These are phyloP conservation scores for Plagiodera versicolora DNA, from an alignment of 2,888 invertebrate species.

Conservation along the genomic window DNA sequence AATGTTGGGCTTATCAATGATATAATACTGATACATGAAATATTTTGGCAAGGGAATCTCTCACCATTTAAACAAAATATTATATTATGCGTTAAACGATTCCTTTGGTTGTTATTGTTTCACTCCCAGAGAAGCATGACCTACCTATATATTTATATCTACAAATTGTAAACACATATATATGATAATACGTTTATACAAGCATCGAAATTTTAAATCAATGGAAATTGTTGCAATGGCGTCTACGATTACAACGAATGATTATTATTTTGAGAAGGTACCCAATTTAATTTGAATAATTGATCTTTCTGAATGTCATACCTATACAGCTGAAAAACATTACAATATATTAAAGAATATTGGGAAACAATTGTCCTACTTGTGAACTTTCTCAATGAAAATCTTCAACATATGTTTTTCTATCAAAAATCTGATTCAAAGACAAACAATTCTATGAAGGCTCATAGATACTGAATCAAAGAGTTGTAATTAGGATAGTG, in stretches of 20 bases:
- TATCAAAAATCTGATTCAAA: constrained; percentile 11
- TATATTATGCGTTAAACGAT: neutral
- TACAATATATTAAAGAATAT: constrained; percentile 39
- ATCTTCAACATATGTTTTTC: constrained; percentile 36
- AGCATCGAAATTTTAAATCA: neutral
- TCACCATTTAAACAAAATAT: too few relatives aligned
- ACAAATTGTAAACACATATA: constrained; percentile 24
- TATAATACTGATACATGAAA: too few relatives aligned
- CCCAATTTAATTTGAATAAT: constrained; percentile 36
- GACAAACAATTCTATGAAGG: constrained; percentile 22
- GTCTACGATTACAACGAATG: constrained; percentile 36
- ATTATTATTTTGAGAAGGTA: constrained; percentile 5
- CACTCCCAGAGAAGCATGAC: neutral
- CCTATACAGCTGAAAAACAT: constrained; percentile 37
- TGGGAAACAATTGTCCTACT: constrained; percentile 50
- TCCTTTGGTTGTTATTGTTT: too few relatives aligned
- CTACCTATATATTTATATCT: constrained; percentile 15
- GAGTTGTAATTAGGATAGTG: constrained; percentile 36
- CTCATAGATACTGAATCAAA: constrained; percentile 29
- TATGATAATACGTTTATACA: neutral
- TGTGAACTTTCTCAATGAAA: constrained; percentile 46
- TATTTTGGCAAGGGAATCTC: too few relatives aligned
- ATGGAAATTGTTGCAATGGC: constrained; percentile 36
- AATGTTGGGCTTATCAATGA: too few relatives aligned
- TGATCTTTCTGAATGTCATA: constrained; percentile 49